Conservation (phyloP, 2,888 invertebrate genomes). For the Microplitis manilae region DNA sequence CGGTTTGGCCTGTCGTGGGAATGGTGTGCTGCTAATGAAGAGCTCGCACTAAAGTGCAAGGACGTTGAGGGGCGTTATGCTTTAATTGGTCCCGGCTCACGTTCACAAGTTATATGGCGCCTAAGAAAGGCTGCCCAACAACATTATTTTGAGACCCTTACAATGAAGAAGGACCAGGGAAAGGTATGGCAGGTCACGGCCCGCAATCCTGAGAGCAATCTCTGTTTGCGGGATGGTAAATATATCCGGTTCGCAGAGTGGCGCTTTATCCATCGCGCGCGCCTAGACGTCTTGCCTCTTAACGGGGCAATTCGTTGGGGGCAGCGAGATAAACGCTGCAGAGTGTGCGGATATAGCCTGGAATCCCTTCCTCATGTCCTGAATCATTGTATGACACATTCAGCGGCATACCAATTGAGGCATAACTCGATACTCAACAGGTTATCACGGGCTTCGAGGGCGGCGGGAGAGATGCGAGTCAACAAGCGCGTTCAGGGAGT, state of each 20-base stretch:
- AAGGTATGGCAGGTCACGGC: slow-evolving; percentile 53
- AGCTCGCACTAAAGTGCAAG: slow-evolving; percentile 37
- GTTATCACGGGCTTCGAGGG: slow-evolving; percentile 44
- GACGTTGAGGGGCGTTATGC: neutral
- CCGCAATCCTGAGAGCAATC: slow-evolving; percentile 51
- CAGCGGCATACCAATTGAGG: slow-evolving; percentile 54
- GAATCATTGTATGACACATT: slow-evolving; percentile 60
- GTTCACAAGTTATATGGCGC: slow-evolving; percentile 35
- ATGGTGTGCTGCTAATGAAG: slow-evolving; percentile 43
- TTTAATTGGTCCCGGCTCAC: slow-evolving; percentile 28
- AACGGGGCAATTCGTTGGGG: slow-evolving; percentile 50
- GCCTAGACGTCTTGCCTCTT: slow-evolving; percentile 61
- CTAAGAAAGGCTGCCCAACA: slow-evolving; percentile 23
- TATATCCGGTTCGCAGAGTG: slow-evolving; percentile 65
- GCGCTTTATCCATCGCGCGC: slow-evolving; percentile 65
- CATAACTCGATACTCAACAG: slow-evolving; percentile 55
- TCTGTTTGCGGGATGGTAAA: slow-evolving; percentile 56
- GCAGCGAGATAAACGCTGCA: slow-evolving; percentile 48
- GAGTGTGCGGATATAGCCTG: slow-evolving; percentile 53
- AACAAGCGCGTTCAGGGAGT: slow-evolving; percentile 41
- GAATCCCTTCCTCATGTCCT: slow-evolving; percentile 66
- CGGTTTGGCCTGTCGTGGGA: slow-evolving; percentile 48
- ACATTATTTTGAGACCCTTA: slow-evolving; percentile 25
- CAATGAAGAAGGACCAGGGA: slow-evolving; percentile 55
- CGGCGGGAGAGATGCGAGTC: slow-evolving; percentile 41